Percentiles rank a stretch among this genome's conserved stretches.
These are phyloP conservation scores for Drosophila neonasuta DNA, from an alignment of 2,888 invertebrate genomes.

Conservation along the genomic window DNA sequence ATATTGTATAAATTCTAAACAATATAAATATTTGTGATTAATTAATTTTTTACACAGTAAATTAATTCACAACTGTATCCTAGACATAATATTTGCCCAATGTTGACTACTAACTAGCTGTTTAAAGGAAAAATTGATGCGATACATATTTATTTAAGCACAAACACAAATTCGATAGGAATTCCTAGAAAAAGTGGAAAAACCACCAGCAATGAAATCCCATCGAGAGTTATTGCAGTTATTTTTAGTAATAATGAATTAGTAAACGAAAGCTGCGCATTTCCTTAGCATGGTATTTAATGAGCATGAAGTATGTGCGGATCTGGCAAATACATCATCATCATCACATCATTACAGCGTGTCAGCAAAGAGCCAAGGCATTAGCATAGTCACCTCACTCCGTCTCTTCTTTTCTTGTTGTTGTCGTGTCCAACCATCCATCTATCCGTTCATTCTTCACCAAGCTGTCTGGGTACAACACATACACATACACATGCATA, in stretches of 20 bases:
- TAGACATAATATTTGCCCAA: neutral
- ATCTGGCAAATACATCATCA: slow-evolving; percentile 7
- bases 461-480: slow-evolving; percentile 26
- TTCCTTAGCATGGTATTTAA: slow-evolving; percentile 19
- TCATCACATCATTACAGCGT: slow-evolving; percentile 18
- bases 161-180: neutral
- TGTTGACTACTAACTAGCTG: neutral
- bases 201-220: neutral
- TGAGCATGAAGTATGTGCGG: slow-evolving; percentile 6
- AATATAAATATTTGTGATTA: neutral
- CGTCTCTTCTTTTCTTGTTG: neutral
- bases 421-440: slow-evolving; percentile 5
- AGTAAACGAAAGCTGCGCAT: slow-evolving; percentile 21
- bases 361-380: slow-evolving; percentile 25
- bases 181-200: neutral
- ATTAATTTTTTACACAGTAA: neutral
- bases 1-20: no score
- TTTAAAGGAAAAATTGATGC: neutral
- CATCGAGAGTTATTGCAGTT: slow-evolving; percentile 2
- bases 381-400: slow-evolving; percentile 33
- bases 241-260: slow-evolving; percentile 20
- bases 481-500: slow-evolving; percentile 10
- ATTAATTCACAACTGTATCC: neutral
- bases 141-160: slow-evolving; percentile 1
- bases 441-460: slow-evolving; percentile 31